These are phyloP conservation scores for Lycocorax pyrrhopterus DNA, from an alignment of 2,113 vertebrate species.

Conservation along the genomic window DNA sequence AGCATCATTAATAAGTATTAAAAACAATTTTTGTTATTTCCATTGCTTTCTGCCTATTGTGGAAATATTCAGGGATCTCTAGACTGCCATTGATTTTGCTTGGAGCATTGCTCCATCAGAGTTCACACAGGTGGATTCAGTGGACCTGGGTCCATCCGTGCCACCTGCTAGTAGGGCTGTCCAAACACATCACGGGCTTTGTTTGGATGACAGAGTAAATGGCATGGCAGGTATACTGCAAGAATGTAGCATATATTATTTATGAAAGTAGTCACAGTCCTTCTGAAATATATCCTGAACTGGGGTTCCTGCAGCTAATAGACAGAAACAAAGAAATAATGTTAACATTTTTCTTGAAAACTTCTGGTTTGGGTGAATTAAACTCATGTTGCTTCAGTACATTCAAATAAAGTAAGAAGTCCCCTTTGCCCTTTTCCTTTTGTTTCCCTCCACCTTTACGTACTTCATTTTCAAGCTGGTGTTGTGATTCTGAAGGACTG, in stretches of 20 bases:
- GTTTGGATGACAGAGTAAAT: neutral
- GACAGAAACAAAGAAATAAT: neutral
- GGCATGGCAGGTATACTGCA: neutral
- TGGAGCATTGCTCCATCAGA: neutral
- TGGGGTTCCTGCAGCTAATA: neutral
- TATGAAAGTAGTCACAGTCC: neutral
- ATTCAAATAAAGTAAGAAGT: neutral
- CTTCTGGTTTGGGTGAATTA: neutral
- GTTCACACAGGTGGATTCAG: neutral
- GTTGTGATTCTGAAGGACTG: neutral
- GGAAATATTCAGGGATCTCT: neutral
- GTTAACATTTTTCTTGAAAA: neutral
- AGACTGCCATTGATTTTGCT: neutral
- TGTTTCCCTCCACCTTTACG: neutral
- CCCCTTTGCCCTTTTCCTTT: neutral
- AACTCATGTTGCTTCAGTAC: neutral
- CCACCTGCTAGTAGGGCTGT: neutral
- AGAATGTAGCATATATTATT: neutral
- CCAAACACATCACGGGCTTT: rapidly evolving
- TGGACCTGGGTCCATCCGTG: neutral
- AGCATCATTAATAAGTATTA: neutral
- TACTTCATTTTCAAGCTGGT: neutral
- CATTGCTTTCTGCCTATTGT: neutral
- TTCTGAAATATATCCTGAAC: neutral
- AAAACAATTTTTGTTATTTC: neutral